Evolutionary conservation across 2,888 invertebrate species (phyloP), one percentile per base, ranked within the genome.

Genomic region (Ferrisia virgata): DNA sequence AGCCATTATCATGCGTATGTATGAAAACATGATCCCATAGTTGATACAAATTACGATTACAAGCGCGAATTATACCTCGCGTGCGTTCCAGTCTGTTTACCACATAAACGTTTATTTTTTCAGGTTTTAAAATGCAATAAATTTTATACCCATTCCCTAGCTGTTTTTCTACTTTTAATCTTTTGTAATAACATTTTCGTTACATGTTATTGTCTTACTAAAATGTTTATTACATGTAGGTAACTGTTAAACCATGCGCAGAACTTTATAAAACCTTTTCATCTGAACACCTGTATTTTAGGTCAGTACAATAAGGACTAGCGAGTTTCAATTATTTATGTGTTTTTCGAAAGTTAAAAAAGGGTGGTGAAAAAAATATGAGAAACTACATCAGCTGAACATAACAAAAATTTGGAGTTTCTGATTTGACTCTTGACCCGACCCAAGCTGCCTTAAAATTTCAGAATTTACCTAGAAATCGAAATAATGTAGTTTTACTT

Each of bases 71-170:
- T 64, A 25, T 36, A n/a, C 72, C 36, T 72, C 33, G 81, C 81
- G 81, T 81, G 81, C 58, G 81, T 81, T 81, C 36, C 64, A 64
- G 53, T 81, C 58, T 28, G 81, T 36, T 64, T 81, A 58, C 25
- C 33, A 9, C 36, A 64, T 81, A 81, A 81, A 81, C 81, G 81
- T 81, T 81, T n/a, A n/a, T n/a, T 81, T 81, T 47, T 64, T 81
- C 53, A 18, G 22, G 28, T 31, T 79, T n/a, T 28, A 6, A 9
- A 9, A 64, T 53, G 13, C 18, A 25, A 79, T 79, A 79, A 79
- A 79, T 76, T 76, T 69, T 53, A 28, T 40, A 84, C 31, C 28
- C 47, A 28, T 40, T 79, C 31, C 28, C 47, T 39, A 25, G 47
- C 28, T 72, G 28, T 36, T 25, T 28, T 36, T 36, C 18, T 28